Evolutionary conservation across 2,797 vertebrate genomes (phyloP).

Genomic region (Amphiprion clarkii): DNA sequence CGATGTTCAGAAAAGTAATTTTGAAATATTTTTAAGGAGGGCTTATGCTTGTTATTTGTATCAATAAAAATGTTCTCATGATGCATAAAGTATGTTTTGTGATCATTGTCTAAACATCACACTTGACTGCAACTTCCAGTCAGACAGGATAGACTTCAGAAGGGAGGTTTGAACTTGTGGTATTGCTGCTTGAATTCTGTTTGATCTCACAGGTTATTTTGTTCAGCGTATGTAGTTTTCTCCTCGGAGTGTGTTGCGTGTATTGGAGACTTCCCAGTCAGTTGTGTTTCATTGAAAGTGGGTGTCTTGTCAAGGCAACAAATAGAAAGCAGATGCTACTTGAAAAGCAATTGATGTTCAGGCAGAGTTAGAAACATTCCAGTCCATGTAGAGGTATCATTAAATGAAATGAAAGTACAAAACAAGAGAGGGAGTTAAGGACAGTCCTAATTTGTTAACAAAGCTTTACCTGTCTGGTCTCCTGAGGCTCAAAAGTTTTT

Average conservation of each 20-base stretch:
- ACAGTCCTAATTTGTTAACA: constrained; percentile 11
- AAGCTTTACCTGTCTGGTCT: neutral
- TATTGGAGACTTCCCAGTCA: constrained; percentile 1
- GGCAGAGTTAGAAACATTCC: constrained; percentile 5
- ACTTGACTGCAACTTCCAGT: neutral
- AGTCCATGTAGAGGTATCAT: neutral
- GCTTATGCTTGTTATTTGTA: neutral
- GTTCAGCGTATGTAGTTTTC: constrained; percentile 1
- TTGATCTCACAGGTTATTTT: constrained; percentile 15
- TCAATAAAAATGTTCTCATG: neutral
- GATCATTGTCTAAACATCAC: too few species aligned
- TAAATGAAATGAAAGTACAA: neutral
- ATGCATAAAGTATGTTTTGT: too few species aligned
- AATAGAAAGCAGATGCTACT: constrained; percentile 17
- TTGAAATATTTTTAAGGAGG: neutral
- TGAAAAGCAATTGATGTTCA: constrained; percentile 23
- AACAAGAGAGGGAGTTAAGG: neutral
- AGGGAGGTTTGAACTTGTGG: constrained; percentile 21
- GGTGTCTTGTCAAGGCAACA: constrained; percentile 22
- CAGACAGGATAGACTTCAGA: constrained; percentile 26
- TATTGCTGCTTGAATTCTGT: constrained; percentile 14
- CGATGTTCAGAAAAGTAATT: neutral
- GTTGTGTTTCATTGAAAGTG: constrained; percentile 11
- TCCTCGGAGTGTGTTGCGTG: neutral
- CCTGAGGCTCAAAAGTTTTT: neutral